These are phyloP conservation scores for Drosophila grimshawi DNA, from an alignment of 1,140 invertebrate genomes.

Conservation along the genomic window DNA sequence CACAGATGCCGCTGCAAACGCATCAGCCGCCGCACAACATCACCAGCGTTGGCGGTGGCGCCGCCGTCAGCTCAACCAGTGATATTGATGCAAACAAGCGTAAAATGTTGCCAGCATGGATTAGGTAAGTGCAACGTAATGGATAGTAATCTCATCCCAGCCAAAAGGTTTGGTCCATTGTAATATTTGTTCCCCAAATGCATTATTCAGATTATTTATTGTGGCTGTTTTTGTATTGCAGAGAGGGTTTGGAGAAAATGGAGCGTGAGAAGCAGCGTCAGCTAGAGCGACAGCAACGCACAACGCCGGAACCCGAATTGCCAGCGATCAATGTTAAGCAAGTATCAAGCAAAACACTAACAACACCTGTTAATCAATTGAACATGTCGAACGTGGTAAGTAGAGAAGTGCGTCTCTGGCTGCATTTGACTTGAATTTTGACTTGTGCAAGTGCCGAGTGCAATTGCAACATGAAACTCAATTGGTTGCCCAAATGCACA, in stretches of 20 bases:
- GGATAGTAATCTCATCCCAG: too few species aligned
- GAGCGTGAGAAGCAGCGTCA: constrained; percentile 97
- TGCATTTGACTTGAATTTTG: constrained; percentile 33
- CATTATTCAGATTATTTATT: background rate
- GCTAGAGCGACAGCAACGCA: constrained; percentile 90
- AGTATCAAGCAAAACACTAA: constrained; percentile 81
- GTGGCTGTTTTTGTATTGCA: constrained; percentile 23
- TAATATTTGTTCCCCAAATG: too few species aligned
- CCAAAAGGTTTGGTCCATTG: too few species aligned
- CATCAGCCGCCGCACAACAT: constrained; percentile 22
- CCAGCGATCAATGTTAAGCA: constrained; percentile 64
- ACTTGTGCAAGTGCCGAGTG: constrained; percentile 36
- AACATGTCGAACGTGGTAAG: constrained; percentile 75
- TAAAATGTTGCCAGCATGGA: constrained; percentile 97
- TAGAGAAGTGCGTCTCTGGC: constrained; percentile 44
- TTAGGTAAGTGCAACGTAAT: constrained; percentile 84
- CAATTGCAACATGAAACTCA: constrained; percentile 34
- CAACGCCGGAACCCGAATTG: constrained; percentile 83
- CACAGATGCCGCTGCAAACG: constrained; percentile 26
- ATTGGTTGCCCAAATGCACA: constrained; percentile 41
- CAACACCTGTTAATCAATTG: constrained; percentile 77
- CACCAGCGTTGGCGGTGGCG: constrained; percentile 13
- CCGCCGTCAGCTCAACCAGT: constrained; percentile 6
- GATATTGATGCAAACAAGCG: constrained; percentile 93
- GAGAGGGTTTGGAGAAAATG: constrained; percentile 95